These are phyloP conservation scores for Sebastiscus albofasciatus DNA, from an alignment of 2,797 vertebrate genomes.

Conservation along the genomic window DNA sequence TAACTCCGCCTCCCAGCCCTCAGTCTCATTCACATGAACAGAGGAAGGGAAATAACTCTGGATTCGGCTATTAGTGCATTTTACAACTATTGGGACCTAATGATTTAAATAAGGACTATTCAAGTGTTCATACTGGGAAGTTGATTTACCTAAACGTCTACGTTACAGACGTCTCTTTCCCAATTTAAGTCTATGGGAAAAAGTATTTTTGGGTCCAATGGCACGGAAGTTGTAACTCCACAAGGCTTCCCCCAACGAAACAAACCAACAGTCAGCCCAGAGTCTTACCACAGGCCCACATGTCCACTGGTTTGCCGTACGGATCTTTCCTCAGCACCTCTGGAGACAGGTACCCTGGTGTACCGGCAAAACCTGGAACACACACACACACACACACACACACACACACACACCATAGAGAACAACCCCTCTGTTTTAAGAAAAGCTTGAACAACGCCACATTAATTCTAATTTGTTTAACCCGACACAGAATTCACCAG, in stretches of 20 bases:
- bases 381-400: conserved; percentile 19
- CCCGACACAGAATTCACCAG: too few relatives aligned
- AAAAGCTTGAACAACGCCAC: not conserved
- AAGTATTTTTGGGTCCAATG: too few relatives aligned
- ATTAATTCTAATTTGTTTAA: not conserved
- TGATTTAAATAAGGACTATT: too few relatives aligned
- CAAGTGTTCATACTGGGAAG: too few relatives aligned
- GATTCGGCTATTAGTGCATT: too few relatives aligned
- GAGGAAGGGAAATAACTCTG: too few relatives aligned
- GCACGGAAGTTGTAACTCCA: not conserved
- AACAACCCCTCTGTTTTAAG: not conserved
- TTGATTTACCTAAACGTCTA: accelerated
- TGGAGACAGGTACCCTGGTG: conserved; percentile 96
- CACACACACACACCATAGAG: conserved; percentile 6
- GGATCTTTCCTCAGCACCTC: conserved; percentile 97
- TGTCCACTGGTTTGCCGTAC: conserved; percentile 97
- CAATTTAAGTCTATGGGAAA: too few relatives aligned
- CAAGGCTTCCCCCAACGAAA: not conserved
- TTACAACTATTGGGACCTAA: too few relatives aligned
- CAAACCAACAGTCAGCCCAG: not conserved
- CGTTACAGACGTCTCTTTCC: too few relatives aligned
- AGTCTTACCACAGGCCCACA: conserved; percentile 97
- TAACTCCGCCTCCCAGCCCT: too few relatives aligned
- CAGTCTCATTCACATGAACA: too few relatives aligned
- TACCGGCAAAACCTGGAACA: conserved; percentile 92